Evolutionary conservation across 30 jellyfish, hydroid and myxozoan species (phyloP), one percentile per base, ranked within the genome.

Genomic region (Cassiopea andromeda): DNA sequence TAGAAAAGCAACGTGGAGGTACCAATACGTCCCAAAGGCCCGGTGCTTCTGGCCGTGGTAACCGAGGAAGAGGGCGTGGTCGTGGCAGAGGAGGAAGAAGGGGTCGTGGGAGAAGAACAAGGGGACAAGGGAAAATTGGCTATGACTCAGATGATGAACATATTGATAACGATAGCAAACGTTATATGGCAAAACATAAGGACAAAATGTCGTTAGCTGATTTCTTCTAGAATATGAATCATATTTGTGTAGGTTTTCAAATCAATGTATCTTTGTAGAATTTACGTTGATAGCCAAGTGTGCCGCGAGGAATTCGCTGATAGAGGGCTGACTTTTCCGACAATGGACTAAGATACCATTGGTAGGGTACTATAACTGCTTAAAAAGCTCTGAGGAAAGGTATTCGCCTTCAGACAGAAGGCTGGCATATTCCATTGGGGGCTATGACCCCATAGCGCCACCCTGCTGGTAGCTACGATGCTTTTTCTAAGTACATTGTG

Each of bases 71-170:
- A 10, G 92, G 93, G 45, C 64, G 97, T 3, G 93, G 94, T 16
- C 90, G 94, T 14, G 93, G 97, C 44, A 80, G 90, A 17, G 58
- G 87, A 18, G 77, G 92, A 9, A 83, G 95, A 38, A 83, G 97
- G 13, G 88, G 98, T 7, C 89, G 97, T 12, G 87, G 98, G 47
- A 77, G 95, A 54, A 77, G 96, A 54, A 73, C 93, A 68, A 84
- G 97, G 15, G 92, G 95, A 45, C 50, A 73, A 45, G 93, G 97
- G 44, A 77, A 91, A 48, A 68, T 76, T 44, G 91, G 91, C n/a
- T 54, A 49, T n/a, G 77, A 68, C 50, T 85, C 89, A 68, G 97
- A 88, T 59, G 94, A 88, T 69, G 97, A 94, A 69, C 73, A 61
- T 73, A 91, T 87, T 54, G 80, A 78, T 38, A 81, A 80, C 43